Evolutionary conservation across 2,888 invertebrate species (phyloP), one percentile per base, ranked within the genome.

Genomic region (Dasypogon diadema): DNA sequence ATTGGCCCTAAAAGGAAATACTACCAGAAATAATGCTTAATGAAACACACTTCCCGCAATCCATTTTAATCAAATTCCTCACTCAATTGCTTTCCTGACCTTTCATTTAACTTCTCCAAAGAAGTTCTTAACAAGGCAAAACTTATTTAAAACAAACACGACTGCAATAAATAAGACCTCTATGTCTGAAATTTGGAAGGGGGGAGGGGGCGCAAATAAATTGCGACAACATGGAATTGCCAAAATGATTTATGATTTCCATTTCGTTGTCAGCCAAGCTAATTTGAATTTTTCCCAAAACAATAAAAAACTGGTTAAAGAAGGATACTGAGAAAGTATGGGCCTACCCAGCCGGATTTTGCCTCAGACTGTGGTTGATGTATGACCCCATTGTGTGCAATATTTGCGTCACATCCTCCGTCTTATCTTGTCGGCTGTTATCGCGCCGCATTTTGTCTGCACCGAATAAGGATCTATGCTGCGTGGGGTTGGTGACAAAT

Each of bases 201-300:
- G 34, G 22, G 12, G 34, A 2, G 18, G 68, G 24, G 48, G 21
- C 37, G 73, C 5, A 54, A 73, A 73, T 73, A 73, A 73, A 73
- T 73, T 73, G 34, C 73, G 42, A 70, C 51, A 73, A 73, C 73
- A 73, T 73, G 56, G 73, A 73, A 73, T 73, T 73, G 55, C 73
- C 73, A 73, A 73, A 73, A 73, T 73, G 73, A 73, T 73, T 73
- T 73, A 73, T 56, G 56, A 56, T 46, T 46, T 42, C 73, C 56
- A 56, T 56, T 73, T 55, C 22, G 56, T 56, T 73, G 56, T 56
- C 73, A 73, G 37, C 73, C 10, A 24, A 56, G 73, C 73, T 73
- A 73, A 73, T 73, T 73, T 73, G 73, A 73, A 73, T 73, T 73
- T 56, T 68, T 65, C 24, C 14, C 42, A 56, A 73, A 73, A 73